Evolutionary conservation across 2,797 vertebrate genomes (phyloP).

Genomic region (Micrastur ruficollis): DNA sequence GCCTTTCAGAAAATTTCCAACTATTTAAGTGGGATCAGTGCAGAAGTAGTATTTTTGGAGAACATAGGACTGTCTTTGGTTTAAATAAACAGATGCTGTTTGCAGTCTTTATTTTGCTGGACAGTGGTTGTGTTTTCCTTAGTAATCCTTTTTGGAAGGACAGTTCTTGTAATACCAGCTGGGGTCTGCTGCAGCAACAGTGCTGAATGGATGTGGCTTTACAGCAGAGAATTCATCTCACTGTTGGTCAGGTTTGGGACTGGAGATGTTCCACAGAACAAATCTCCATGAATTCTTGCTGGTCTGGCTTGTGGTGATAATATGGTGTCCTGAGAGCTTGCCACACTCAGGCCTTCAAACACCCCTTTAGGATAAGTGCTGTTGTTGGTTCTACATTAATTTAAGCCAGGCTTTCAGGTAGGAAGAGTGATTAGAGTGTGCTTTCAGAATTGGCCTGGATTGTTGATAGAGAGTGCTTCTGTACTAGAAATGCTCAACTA

Average conservation of each 20-base stretch:
- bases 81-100: background rate
- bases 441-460: background rate
- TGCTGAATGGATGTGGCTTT: background rate
- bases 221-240: background rate
- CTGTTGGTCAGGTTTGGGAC: background rate
- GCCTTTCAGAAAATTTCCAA: background rate
- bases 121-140: background rate
- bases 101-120: background rate
- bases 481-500: background rate
- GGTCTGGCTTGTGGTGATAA: background rate
- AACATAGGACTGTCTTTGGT: background rate
- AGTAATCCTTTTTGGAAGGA: background rate
- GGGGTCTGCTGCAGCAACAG: background rate
- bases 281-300: background rate
- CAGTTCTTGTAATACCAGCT: accelerated
- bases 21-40: background rate
- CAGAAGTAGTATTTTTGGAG: background rate
- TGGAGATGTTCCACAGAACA: background rate
- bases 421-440: background rate
- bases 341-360: background rate
- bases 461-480: background rate
- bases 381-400: background rate
- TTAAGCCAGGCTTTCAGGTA: background rate
- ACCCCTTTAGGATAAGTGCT: background rate
- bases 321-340: background rate